phyloP scores from a whole-genome alignment of 2,888 invertebrate genomes.

The Phrixothrix hirtus region DNA sequence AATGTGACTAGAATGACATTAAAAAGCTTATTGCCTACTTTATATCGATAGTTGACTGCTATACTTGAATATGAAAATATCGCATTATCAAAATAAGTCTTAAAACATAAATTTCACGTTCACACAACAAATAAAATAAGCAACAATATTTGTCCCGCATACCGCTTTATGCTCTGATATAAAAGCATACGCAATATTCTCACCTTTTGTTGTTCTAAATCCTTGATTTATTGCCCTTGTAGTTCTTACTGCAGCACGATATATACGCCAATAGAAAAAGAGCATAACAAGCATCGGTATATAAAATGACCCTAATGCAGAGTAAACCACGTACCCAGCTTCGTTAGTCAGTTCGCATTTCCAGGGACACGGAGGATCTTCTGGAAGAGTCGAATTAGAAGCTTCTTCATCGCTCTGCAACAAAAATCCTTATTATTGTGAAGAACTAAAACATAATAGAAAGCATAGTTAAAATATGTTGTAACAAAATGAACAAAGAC shows the following conservation, averaged over 20 bases:
- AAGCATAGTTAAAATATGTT: too few species aligned
- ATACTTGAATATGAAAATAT: too few species aligned
- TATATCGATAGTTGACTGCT: too few species aligned
- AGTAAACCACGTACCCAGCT: constrained; percentile 94
- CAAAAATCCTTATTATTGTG: constrained; percentile 19
- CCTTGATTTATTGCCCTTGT: constrained; percentile 92
- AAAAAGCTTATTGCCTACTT: too few species aligned
- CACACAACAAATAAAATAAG: too few species aligned
- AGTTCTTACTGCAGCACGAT: constrained; percentile 89
- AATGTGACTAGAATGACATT: too few species aligned
- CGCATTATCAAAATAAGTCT: too few species aligned
- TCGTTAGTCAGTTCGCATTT: constrained; percentile 92
- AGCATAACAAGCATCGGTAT: constrained; percentile 97
- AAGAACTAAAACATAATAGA: neutral
- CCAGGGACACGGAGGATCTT: constrained; percentile 72
- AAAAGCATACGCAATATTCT: too few species aligned
- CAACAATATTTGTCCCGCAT: too few species aligned
- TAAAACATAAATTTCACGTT: too few species aligned
- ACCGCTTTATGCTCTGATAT: too few species aligned
- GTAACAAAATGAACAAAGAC: too few species aligned
- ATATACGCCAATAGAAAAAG: constrained; percentile 97
- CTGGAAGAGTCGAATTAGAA: constrained; percentile 49
- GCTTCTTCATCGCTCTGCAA: constrained; percentile 43
- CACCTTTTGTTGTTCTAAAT: constrained; percentile 83
- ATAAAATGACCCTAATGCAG: constrained; percentile 97